A percentile compares a stretch with the other conserved stretches of the same genome.
Conservation (phyloP, 2,113 vertebrate species). For the Nothobranchius kuhntae region DNA sequence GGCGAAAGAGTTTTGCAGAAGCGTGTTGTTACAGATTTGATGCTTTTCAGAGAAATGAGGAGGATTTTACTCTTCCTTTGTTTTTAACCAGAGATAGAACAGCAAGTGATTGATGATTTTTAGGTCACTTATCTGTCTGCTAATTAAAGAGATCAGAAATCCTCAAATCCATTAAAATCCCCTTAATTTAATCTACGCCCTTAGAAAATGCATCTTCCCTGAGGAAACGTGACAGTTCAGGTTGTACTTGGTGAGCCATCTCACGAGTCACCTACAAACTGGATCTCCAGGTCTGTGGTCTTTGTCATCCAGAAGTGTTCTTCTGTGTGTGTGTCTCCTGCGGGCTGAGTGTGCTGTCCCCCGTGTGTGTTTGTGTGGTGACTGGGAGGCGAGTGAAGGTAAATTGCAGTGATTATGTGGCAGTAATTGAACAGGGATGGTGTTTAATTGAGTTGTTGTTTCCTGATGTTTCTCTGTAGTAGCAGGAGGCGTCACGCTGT, state of each 20-base stretch:
- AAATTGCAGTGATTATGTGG: constrained; percentile 81
- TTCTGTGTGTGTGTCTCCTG: constrained; percentile 7
- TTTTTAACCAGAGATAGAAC: not conserved
- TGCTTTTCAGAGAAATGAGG: too few relatives aligned
- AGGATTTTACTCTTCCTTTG: not conserved
- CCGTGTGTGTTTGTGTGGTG: constrained; percentile 65
- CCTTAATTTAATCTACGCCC: not conserved
- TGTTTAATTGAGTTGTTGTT: constrained; percentile 81
- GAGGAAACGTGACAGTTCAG: not conserved
- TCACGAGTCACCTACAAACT: not conserved
- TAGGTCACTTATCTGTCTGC: not conserved
- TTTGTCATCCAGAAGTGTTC: constrained; percentile 34
- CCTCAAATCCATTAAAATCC: not conserved
- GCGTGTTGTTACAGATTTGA: too few relatives aligned
- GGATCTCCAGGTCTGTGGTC: constrained; percentile 25
- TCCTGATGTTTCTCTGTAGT: constrained; percentile 72
- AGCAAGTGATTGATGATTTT: constrained; percentile 1
- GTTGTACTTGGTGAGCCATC: not conserved
- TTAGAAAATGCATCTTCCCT: not conserved
- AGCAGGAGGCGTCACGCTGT: constrained; percentile 59
- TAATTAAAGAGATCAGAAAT: constrained; percentile 3
- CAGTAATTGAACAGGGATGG: constrained; percentile 81
- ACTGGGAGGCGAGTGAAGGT: constrained; percentile 58
- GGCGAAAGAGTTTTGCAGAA: too few relatives aligned
- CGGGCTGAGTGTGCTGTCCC: constrained; percentile 21